Percentiles rank a stretch among this genome's conserved stretches.
These are phyloP conservation scores for Erebia palarica DNA, from an alignment of 2,888 invertebrate species.

Conservation along the genomic window DNA sequence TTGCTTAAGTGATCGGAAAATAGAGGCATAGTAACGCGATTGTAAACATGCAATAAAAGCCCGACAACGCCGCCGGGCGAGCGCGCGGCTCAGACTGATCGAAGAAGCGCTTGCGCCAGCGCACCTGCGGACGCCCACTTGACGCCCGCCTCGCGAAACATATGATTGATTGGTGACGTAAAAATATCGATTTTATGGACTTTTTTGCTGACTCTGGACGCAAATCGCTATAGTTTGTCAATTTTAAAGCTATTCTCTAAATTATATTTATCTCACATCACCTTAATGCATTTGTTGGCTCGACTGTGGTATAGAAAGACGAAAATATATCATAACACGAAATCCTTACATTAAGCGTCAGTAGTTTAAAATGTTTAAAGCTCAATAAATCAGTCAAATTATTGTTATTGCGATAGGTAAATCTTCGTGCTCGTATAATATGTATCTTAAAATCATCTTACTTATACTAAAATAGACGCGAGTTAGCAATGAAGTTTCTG, in stretches of 20 bases:
- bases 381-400: slow-evolving; percentile 1
- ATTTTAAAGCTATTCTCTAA: neutral
- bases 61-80: slow-evolving; percentile 50
- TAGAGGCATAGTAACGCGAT: slow-evolving; percentile 82
- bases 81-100: slow-evolving; percentile 49
- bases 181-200: slow-evolving; percentile 58
- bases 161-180: slow-evolving; percentile 76
- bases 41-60: slow-evolving; percentile 61
- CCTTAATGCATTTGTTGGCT: slow-evolving; percentile 38
- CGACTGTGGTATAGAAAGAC: slow-evolving; percentile 29
- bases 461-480: neutral
- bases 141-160: slow-evolving; percentile 52
- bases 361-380: slow-evolving; percentile 20
- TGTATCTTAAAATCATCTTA: too few relatives aligned
- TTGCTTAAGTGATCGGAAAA: slow-evolving; percentile 86
- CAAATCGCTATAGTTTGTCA: slow-evolving; percentile 5
- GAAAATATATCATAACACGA: slow-evolving; percentile 38
- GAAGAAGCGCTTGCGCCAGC: slow-evolving; percentile 40
- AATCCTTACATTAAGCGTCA: slow-evolving; percentile 34
- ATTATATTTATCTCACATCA: slow-evolving; percentile 14
- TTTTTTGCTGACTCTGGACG: slow-evolving; percentile 10
- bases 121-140: slow-evolving; percentile 52
- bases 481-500: neutral
- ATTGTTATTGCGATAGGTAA: neutral
- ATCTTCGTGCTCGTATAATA: neutral